phyloP scores from a whole-genome alignment of 30 jellyfish, hydroid and myxozoan genomes.

The Nemopilema nomurai region DNA sequence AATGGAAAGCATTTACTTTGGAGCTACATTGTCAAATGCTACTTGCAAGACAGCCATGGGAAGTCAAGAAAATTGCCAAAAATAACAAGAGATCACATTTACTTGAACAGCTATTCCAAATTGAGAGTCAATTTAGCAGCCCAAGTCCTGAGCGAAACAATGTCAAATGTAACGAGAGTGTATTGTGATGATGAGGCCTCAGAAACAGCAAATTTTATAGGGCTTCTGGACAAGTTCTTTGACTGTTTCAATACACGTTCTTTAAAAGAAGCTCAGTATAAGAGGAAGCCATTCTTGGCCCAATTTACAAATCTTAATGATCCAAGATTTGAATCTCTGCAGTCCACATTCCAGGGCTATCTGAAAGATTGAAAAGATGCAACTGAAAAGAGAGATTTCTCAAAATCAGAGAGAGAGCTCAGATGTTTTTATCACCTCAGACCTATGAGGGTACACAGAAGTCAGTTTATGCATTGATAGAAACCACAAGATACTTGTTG shows the following conservation, averaged over 20 bases:
- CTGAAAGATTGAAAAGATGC: conserved; percentile 10
- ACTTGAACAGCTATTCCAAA: conserved; percentile 28
- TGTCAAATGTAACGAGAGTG: conserved; percentile 9
- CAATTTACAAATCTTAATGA: conserved; percentile 13
- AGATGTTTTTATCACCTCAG: conserved; percentile 36
- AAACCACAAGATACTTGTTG: conserved; percentile 13
- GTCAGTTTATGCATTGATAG: conserved; percentile 6
- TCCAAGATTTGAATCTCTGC: conserved; percentile 30
- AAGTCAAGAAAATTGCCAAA: conserved; percentile 44
- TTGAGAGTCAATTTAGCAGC: conserved; percentile 44
- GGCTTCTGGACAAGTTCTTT: conserved; percentile 26
- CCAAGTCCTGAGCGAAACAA: conserved; percentile 28
- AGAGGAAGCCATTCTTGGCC: conserved; percentile 43
- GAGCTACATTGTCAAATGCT: conserved; percentile 37
- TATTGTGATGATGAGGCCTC: conserved; percentile 10
- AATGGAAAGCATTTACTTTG: conserved; percentile 14
- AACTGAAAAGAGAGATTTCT: conserved; percentile 12
- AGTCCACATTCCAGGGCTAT: conserved; percentile 16
- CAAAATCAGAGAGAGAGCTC: conserved; percentile 15
- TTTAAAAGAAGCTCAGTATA: conserved; percentile 29
- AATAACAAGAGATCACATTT: conserved; percentile 34
- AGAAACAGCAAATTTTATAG: conserved; percentile 35
- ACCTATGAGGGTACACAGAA: conserved; percentile 20
- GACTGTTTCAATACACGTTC: conserved; percentile 35
- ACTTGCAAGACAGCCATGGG: conserved; percentile 24